Conservation (phyloP, 1,140 invertebrate genomes). For the Penaeus vannamei region DNA sequence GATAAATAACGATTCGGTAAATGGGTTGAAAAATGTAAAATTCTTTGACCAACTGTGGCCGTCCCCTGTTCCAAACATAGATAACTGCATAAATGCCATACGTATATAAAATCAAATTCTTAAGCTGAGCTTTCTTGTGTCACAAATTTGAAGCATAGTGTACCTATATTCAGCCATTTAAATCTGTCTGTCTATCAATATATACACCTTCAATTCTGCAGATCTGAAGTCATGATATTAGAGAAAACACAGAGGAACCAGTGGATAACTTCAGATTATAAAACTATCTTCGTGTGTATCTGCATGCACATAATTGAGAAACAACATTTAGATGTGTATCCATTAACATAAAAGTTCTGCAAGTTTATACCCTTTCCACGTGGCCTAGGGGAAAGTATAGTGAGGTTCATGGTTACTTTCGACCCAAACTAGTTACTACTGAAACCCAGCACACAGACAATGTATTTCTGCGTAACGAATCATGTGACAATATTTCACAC, state of each 20-base stretch:
- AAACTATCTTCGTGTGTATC: constrained; percentile 57
- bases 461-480: neutral
- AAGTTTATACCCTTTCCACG: neutral
- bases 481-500: constrained; percentile 7
- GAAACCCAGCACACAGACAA: neutral
- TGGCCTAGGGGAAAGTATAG: neutral
- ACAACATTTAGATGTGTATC: constrained; percentile 22
- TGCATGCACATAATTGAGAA: constrained; percentile 59
- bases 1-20: too few relatives aligned
- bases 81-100: too few relatives aligned
- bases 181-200: neutral
- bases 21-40: too few relatives aligned
- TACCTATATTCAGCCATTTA: neutral
- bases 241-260: constrained; percentile 55
- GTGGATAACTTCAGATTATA: constrained; percentile 63
- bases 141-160: too few relatives aligned
- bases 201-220: neutral
- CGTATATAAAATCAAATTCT: too few relatives aligned
- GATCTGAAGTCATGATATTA: neutral
- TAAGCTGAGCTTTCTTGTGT: too few relatives aligned
- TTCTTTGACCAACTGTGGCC: too few relatives aligned
- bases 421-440: neutral
- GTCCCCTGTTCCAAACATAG: too few relatives aligned
- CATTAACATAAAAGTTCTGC: constrained; percentile 61
- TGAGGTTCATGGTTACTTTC: too few relatives aligned